Evolutionary conservation across 2,888 invertebrate genomes (phyloP).

Genomic region (Calameuta idolon): DNA sequence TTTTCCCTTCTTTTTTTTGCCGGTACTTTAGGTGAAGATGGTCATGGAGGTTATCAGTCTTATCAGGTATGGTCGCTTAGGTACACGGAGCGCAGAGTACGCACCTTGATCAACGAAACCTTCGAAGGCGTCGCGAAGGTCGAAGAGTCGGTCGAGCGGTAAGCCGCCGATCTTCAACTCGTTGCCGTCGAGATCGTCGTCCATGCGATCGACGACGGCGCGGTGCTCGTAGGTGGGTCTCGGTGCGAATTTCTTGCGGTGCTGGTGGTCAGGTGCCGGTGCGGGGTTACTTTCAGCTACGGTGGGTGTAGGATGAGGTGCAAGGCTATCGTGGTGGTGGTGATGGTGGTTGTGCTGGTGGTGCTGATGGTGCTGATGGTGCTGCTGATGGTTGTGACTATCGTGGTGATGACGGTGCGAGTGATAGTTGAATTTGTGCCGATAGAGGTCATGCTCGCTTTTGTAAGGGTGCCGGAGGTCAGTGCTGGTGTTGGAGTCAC

Average conservation of each 20-base stretch:
- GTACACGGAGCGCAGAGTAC: constrained; percentile 59
- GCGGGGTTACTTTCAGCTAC: constrained; percentile 55
- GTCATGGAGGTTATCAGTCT: constrained; percentile 51
- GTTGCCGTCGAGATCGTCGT: constrained; percentile 68
- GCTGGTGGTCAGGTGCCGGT: constrained; percentile 40
- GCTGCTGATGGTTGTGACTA: constrained; percentile 54
- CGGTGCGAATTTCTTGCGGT: constrained; percentile 59
- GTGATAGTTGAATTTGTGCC: constrained; percentile 58
- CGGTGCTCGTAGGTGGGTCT: constrained; percentile 65
- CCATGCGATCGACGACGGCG: constrained; percentile 69
- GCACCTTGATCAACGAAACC: constrained; percentile 76
- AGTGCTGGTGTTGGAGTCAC: constrained; percentile 50
- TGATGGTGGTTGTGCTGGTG: constrained; percentile 51
- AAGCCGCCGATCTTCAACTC: constrained; percentile 64
- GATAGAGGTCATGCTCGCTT: constrained; percentile 29
- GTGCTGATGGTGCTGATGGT: constrained; percentile 53
- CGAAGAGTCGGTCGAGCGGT: constrained; percentile 73
- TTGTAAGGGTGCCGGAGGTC: constrained; percentile 45
- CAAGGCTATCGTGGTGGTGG: constrained; percentile 44
- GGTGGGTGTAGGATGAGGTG: constrained; percentile 51
- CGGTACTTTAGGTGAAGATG: constrained; percentile 57
- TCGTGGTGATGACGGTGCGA: constrained; percentile 57
- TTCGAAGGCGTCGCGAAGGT: constrained; percentile 74
- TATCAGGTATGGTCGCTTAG: background rate
- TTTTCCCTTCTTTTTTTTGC: background rate